A percentile compares a stretch with the other conserved stretches of the same genome.
These are phyloP conservation scores for Ctenosaura bakeri DNA, from an alignment of 2,797 vertebrate genomes.

Conservation along the genomic window DNA sequence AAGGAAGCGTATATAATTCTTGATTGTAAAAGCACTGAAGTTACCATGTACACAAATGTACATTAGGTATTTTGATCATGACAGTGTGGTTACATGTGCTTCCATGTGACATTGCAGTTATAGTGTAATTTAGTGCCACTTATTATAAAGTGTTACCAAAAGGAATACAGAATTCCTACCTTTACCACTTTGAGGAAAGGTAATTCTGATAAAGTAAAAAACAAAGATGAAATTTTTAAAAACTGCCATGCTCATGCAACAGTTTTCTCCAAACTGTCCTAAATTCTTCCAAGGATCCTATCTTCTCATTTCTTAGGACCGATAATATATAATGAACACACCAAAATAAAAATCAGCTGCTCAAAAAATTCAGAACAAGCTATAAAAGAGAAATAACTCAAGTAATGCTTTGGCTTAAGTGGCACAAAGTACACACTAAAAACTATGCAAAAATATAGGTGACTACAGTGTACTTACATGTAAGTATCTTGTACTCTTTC, in stretches of 20 bases:
- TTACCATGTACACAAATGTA: conserved; percentile 82
- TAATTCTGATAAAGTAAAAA: conserved; percentile 75
- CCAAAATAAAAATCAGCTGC: conserved; percentile 53
- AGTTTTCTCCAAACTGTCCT: conserved; percentile 61
- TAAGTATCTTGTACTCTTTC: conserved; percentile 87
- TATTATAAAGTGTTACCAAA: conserved; percentile 87
- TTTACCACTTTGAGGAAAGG: conserved; percentile 73
- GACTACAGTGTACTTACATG: conserved; percentile 85
- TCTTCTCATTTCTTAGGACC: conserved; percentile 70
- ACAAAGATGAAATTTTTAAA: conserved; percentile 73
- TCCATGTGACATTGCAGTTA: conserved; percentile 87
- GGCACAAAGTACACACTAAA: conserved; percentile 88
- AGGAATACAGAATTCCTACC: conserved; percentile 75
- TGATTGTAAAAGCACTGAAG: conserved; percentile 82
- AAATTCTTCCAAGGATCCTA: conserved; percentile 67
- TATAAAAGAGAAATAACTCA: conserved; percentile 53
- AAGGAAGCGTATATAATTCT: conserved; percentile 83
- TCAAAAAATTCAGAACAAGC: conserved; percentile 64
- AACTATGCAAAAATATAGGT: conserved; percentile 88
- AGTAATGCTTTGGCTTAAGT: conserved; percentile 88
- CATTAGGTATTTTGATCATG: conserved; percentile 79
- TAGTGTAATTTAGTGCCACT: conserved; percentile 89
- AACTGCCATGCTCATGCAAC: conserved; percentile 60
- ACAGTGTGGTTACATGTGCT: conserved; percentile 84
- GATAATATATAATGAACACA: conserved; percentile 71